Percentiles rank a stretch among this genome's conserved stretches.
These are phyloP conservation scores for Grammomys surdaster DNA, from an alignment of 2,113 vertebrate species.

Conservation along the genomic window DNA sequence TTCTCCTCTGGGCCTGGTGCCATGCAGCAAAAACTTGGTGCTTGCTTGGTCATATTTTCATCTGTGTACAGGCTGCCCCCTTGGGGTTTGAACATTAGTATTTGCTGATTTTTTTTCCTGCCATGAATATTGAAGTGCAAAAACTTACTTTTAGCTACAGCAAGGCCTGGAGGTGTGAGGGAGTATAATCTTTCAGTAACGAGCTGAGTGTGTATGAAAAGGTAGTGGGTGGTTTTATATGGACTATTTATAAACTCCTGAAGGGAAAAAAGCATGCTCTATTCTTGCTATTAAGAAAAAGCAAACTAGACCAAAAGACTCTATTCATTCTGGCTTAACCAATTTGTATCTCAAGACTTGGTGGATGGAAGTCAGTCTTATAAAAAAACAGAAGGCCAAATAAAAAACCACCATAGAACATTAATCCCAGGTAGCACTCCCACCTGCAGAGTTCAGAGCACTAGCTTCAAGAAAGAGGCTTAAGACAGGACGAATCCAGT, in stretches of 20 bases:
- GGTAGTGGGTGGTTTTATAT: constrained; percentile 60
- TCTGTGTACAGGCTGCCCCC: constrained; percentile 83
- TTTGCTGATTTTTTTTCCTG: constrained; percentile 76
- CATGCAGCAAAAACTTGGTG: constrained; percentile 50
- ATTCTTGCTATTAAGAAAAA: constrained; percentile 58
- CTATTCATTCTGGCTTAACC: constrained; percentile 66
- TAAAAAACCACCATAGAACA: constrained; percentile 34
- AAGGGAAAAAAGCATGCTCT: constrained; percentile 55
- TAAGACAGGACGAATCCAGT: background rate
- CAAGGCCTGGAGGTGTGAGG: constrained; percentile 56
- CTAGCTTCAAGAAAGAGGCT: background rate
- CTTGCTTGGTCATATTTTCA: constrained; percentile 73
- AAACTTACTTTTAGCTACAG: constrained; percentile 19
- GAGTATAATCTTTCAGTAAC: constrained; percentile 46
- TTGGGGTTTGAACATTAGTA: constrained; percentile 80
- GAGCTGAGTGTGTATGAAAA: constrained; percentile 43
- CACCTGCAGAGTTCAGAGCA: constrained; percentile 36
- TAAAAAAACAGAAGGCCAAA: constrained; percentile 56
- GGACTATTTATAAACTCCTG: constrained; percentile 70
- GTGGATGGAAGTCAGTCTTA: constrained; percentile 42
- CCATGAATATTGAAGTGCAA: constrained; percentile 51
- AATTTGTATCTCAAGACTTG: constrained; percentile 62
- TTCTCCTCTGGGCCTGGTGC: constrained; percentile 18
- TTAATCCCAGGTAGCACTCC: constrained; percentile 16
- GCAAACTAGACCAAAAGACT: constrained; percentile 26